Conservation (phyloP, 2,888 invertebrate species). For the Salticus scenicus region DNA sequence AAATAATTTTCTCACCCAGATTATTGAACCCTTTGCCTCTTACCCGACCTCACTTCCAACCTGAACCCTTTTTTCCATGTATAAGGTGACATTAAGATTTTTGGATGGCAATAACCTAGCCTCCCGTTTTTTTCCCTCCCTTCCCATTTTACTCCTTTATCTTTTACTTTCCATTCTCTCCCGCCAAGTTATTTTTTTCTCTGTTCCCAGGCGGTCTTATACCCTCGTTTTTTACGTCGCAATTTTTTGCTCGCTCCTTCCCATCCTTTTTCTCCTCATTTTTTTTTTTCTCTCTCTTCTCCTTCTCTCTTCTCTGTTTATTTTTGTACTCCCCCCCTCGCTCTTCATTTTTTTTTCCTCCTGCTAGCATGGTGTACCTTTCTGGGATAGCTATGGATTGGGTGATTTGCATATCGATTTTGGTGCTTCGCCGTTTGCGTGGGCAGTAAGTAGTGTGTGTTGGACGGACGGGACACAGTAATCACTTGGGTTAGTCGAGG, state of each 20-base stretch:
- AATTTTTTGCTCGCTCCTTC: neutral
- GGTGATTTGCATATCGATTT: constrained; percentile 67
- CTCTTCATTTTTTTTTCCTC: neutral
- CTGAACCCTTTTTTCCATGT: constrained; percentile 58
- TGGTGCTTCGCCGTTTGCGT: constrained; percentile 34
- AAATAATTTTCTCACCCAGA: constrained; percentile 42
- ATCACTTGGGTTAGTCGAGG: constrained; percentile 49
- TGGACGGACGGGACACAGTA: constrained; percentile 24
- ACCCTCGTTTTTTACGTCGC: constrained; percentile 49
- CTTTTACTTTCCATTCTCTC: constrained; percentile 13
- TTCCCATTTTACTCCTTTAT: neutral
- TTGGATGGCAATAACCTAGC: constrained; percentile 52
- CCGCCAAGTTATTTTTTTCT: constrained; percentile 23
- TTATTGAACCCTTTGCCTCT: constrained; percentile 53
- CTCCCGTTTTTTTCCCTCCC: constrained; percentile 12
- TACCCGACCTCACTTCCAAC: constrained; percentile 44
- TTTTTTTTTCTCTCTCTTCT: constrained; percentile 35
- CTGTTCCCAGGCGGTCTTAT: constrained; percentile 60
- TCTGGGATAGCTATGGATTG: constrained; percentile 58
- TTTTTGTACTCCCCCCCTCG: constrained; percentile 21
- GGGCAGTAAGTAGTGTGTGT: constrained; percentile 21
- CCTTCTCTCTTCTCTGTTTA: constrained; percentile 12
- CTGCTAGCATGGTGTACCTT: constrained; percentile 41
- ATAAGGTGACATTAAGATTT: constrained; percentile 66
- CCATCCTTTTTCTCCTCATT: constrained; percentile 10